phyloP scores from a whole-genome alignment of 2,888 invertebrate species.

The Blomia tropicalis region DNA sequence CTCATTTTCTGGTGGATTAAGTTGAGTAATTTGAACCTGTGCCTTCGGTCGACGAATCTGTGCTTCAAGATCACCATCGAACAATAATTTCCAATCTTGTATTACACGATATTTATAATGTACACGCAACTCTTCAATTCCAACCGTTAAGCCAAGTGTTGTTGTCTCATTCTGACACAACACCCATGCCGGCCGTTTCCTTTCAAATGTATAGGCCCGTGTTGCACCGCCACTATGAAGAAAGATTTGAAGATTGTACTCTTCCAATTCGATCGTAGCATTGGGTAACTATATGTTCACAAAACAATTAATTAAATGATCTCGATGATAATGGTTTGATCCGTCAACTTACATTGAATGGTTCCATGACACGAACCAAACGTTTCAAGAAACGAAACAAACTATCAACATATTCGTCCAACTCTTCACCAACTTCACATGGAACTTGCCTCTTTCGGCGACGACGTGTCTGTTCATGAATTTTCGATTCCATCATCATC shows the following conservation, averaged over 20 bases:
- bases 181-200: slow-evolving; percentile 29
- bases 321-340: neutral
- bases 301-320: neutral
- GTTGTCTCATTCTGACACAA: slow-evolving; percentile 27
- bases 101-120: slow-evolving; percentile 29
- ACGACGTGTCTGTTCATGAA: neutral
- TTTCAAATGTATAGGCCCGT: slow-evolving; percentile 29
- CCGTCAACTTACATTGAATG: slow-evolving; percentile 23
- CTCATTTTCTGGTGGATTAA: slow-evolving; percentile 24
- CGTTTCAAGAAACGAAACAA: slow-evolving; percentile 30
- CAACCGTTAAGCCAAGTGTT: slow-evolving; percentile 30
- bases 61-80: slow-evolving; percentile 30
- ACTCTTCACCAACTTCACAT: slow-evolving; percentile 30
- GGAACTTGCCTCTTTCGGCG: slow-evolving; percentile 29
- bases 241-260: slow-evolving; percentile 29
- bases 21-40: slow-evolving; percentile 30
- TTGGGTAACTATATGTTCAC: slow-evolving; percentile 26
- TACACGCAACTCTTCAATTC: slow-evolving; percentile 28
- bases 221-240: slow-evolving; percentile 29
- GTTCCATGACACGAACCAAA: slow-evolving; percentile 31
- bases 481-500: slow-evolving; percentile 10
- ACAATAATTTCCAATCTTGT: slow-evolving; percentile 30
- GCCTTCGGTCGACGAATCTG: slow-evolving; percentile 28
- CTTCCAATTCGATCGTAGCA: slow-evolving; percentile 29
- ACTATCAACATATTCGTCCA: slow-evolving; percentile 31